Evolutionary conservation across 2,797 vertebrate genomes (phyloP).

Genomic region (Borostomias antarcticus): DNA sequence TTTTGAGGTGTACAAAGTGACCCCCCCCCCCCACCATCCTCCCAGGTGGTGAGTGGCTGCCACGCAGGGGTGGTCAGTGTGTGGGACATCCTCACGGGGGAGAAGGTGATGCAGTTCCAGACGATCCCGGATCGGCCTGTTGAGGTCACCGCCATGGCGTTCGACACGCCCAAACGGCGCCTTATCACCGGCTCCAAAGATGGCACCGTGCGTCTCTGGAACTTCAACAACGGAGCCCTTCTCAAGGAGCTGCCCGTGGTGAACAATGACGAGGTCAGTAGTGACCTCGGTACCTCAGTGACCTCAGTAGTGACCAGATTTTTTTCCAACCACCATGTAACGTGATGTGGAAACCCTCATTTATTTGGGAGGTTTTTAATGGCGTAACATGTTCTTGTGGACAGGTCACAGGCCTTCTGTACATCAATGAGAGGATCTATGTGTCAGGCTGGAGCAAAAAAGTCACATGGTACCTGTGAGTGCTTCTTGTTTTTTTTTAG

Average conservation of each 20-base stretch:
- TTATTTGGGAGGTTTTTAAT: background rate
- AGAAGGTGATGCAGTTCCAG: slow-evolving; percentile 52
- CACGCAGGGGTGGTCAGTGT: slow-evolving; percentile 47
- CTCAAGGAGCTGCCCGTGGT: slow-evolving; percentile 50
- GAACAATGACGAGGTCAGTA: slow-evolving; percentile 53
- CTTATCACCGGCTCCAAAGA: slow-evolving; percentile 59
- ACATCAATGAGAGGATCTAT: slow-evolving; percentile 58
- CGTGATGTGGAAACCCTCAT: too few relatives aligned
- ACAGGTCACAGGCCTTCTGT: slow-evolving; percentile 63
- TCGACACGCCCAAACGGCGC: slow-evolving; percentile 52
- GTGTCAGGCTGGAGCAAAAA: slow-evolving; percentile 59
- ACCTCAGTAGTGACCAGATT: background rate
- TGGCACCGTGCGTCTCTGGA: slow-evolving; percentile 60
- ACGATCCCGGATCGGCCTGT: background rate
- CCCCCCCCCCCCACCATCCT: background rate
- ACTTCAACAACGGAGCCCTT: slow-evolving; percentile 56
- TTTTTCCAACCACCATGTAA: background rate
- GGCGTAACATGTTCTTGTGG: background rate
- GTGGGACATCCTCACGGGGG: slow-evolving; percentile 58
- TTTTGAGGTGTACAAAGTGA: too few relatives aligned
- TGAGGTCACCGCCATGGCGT: slow-evolving; percentile 64
- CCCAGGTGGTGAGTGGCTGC: slow-evolving; percentile 64
- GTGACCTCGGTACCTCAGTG: background rate
- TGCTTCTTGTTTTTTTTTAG: slow-evolving; percentile 16
- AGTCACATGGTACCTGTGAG: slow-evolving; percentile 62